Evolutionary conservation across 37 sponge, comb jelly and placozoan genomes (phyloP), one percentile per base, ranked within the genome.

Genomic region (Spongilla lacustris): DNA sequence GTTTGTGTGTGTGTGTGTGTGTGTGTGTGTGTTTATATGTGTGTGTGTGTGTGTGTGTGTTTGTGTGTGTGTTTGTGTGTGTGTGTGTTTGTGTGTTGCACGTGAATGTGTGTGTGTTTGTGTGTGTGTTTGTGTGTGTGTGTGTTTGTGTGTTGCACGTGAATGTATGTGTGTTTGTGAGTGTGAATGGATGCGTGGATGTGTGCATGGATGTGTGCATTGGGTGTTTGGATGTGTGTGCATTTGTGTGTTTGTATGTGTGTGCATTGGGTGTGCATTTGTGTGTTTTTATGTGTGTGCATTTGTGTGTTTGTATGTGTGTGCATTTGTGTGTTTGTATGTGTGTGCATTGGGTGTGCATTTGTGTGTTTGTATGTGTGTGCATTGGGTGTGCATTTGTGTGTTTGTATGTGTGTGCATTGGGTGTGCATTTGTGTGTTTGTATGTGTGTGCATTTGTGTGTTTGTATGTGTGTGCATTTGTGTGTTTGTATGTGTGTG

Each of bases 311-410:
- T 10, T 58, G 58, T 17, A 58, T 58, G 58, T 58, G 58, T 14
- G 12, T 58, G 58, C 58, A 58, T 19, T 8, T 58, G 21, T 58
- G 58, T 58, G 58, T 58, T 58, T 14, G 1, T 58, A 17, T 58
- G 12, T 58, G 11, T 58, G n/a, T n/a, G n/a, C n/a, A n/a, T 79
- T 4, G 37, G 50, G 79, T 79, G 79, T 79, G 79, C 67, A 58
- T 79, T 58, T 46, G 28, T 50, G 46, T 41, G 41, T 6, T 41
- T 41, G 41, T 41, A 6, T 41, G 3, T 41, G 41, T 41, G 41
- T n/a, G n/a, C n/a, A n/a, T n/a, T n/a, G n/a, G n/a, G n/a, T 41
- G 6, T 9, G 41, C 41, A 41, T 41, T 41, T 41, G 41, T 41
- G 41, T 41, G 6, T 41, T 3, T 41, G 41, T 41, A 41, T 41